phyloP scores from a whole-genome alignment of 2,113 vertebrate species.

The Sylvietta virens region DNA sequence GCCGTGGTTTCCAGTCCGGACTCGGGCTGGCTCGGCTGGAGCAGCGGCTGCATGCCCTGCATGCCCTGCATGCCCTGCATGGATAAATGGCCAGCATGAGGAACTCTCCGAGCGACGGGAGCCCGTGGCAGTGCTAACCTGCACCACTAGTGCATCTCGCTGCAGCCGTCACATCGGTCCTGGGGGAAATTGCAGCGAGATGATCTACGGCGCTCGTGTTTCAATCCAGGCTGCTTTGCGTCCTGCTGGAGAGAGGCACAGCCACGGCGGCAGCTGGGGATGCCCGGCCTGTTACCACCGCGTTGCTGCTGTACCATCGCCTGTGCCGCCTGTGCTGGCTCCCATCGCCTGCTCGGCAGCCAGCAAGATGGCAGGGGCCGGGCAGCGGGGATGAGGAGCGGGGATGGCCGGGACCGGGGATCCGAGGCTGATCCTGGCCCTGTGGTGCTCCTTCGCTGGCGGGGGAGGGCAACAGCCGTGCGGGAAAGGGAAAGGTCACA shows the following conservation, averaged over 20 bases:
- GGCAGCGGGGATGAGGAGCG: neutral
- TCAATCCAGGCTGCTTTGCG: neutral
- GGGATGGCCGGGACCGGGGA: neutral
- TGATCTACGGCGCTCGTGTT: neutral
- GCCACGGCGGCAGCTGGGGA: neutral
- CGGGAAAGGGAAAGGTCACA: slow-evolving; percentile 43
- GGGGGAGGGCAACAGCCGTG: neutral
- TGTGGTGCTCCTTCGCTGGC: neutral
- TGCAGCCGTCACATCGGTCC: neutral
- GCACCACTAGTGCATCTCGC: neutral
- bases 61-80: slow-evolving; percentile 14
- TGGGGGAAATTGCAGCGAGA: neutral
- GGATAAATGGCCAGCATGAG: neutral
- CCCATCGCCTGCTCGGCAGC: rapidly evolving
- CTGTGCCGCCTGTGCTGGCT: neutral
- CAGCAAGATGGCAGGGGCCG: neutral
- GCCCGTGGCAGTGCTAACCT: slow-evolving; percentile 65
- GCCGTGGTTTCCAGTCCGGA: slow-evolving; percentile 49
- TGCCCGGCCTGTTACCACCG: rapidly evolving
- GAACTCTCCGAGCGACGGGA: slow-evolving; percentile 19
- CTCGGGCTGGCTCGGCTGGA: slow-evolving; percentile 15
- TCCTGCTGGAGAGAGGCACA: neutral
- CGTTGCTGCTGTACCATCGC: neutral
- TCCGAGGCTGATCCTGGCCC: neutral
- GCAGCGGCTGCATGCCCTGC: slow-evolving; percentile 36